Base-by-base conservation (phyloP, 2,888 invertebrate species). In the Clanis bilineata region DNA sequence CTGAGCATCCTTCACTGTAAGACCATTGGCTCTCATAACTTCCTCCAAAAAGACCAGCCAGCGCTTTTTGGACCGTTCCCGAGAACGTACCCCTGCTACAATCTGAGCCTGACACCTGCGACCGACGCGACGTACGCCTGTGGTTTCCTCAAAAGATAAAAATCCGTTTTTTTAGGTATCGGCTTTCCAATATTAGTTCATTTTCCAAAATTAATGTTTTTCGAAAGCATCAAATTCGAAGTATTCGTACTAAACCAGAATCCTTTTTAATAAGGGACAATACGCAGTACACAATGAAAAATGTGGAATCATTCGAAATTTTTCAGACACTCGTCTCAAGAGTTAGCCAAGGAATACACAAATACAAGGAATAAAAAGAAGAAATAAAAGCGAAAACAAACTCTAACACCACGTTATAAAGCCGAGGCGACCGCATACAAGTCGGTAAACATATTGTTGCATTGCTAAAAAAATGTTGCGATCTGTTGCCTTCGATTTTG, bases 291-390 rank as follows among this genome's bases (percentile, higher is more conserved):
- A 51, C 47, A 58, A 39, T 39, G 39, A 25, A 47, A 32, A 39
- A 51, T 25, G 47, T 23, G 39, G 39, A 58, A 51, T 51, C 28
- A 51, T 38, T 51, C 25, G 12, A 39, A 51, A 39, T 5, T 39
- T 58, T 58, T 80, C 76, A 73, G 82, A 81, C 81, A 81, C 86
- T 85, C 81, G 79, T 82, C 82, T 83, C 77, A 77, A 86, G 84
- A 80, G 79, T 78, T 77, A 73, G 76, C 69, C 73, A 76, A 80
- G 74, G 80, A 78, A 81, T 74, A 78, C 73, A 78, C 76, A 79
- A 80, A 79, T 73, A 77, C 77, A 79, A 82, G 72, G 73, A 72
- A 73, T 72, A 71, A 72, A 73, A 69, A 65, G 67, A 72, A 57
- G 61, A 63, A 60, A 43, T 36, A 55, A 71, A 67, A 59, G 39